phyloP scores from a whole-genome alignment of 2,797 vertebrate species.

The Chlorospingus flavigularis region DNA sequence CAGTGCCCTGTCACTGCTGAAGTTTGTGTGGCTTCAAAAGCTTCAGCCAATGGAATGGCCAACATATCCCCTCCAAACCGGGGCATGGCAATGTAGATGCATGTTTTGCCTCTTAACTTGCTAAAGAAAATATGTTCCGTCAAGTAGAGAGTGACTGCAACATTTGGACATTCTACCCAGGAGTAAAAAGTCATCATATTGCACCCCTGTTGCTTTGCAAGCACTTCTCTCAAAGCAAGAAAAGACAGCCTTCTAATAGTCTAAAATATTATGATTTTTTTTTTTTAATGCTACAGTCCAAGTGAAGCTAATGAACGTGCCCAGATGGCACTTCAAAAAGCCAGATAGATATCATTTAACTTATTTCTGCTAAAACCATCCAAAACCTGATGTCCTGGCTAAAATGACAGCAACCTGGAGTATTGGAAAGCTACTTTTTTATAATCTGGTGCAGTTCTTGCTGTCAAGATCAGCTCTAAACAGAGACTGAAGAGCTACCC shows the following conservation, averaged over 20 bases:
- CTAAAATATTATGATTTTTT: neutral
- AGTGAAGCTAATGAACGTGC: neutral
- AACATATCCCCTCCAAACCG: neutral
- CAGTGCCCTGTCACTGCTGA: neutral
- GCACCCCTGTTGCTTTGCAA: neutral
- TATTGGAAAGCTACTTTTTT: neutral
- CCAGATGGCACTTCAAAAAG: neutral
- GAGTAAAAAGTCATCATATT: neutral
- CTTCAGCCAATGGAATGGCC: neutral
- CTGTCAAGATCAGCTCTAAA: neutral
- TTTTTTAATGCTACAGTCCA: neutral
- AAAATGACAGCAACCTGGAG: neutral
- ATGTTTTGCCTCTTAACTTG: neutral
- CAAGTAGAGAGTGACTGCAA: neutral
- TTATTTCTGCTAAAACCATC: neutral
- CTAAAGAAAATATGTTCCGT: neutral
- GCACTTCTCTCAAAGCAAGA: neutral
- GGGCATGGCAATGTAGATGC: neutral
- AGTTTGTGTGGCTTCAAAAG: neutral
- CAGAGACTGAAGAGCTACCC: neutral
- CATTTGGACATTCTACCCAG: neutral
- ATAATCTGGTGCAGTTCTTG: neutral
- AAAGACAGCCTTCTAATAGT: neutral
- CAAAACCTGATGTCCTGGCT: neutral
- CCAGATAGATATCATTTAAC: neutral